Base-by-base conservation (phyloP, 1,140 invertebrate genomes). In the Amyelois transitella region DNA sequence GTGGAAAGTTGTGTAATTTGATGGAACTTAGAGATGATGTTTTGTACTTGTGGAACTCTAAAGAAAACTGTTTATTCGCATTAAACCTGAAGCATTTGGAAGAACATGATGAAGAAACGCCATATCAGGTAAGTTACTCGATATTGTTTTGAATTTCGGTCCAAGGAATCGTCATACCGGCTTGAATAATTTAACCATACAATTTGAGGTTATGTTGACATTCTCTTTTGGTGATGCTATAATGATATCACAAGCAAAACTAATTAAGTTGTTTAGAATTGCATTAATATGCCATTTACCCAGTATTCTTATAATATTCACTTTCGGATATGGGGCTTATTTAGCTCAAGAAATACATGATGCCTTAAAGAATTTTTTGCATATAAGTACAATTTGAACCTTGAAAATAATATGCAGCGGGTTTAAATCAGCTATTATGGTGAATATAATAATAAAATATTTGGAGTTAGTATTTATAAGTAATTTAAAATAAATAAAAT, bases 21-120 rank as follows among this genome's bases (percentile, higher is more conserved):
- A 66, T 93, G 6, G 89, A 90, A 60, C 88, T 92, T 25, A 89
- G 89, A 44, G 92, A 93, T 58, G 91, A 92, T 72, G 88, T 92
- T 60, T 81, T 93, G 14, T 93, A 91, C 63, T 86, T 90, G 53
- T 93, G 92, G 92, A 90, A 91, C 71, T 86, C 89, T 1, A 75
- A 89, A 18, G 91, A 92, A 75, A 91, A 89, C 64, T 92, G 91
- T 77, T 85, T 93, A 49, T 83, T 91, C 55, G 89, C 90, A 43
- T 74, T 93, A 44, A 92, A 93, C 69, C 53, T 92, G 47, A 90
- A 91, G 58, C 88, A 89, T 19, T 77, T 90, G 21, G 88, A 90
- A 52, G 86, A 84, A 55, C 57, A 77, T 19, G 90, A 89, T 60
- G 79, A 86, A 44, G 84, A 90, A 53, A 82, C 90, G 10, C 70